phyloP scores from a whole-genome alignment of 2,888 invertebrate species.

The Troides aeacus region DNA sequence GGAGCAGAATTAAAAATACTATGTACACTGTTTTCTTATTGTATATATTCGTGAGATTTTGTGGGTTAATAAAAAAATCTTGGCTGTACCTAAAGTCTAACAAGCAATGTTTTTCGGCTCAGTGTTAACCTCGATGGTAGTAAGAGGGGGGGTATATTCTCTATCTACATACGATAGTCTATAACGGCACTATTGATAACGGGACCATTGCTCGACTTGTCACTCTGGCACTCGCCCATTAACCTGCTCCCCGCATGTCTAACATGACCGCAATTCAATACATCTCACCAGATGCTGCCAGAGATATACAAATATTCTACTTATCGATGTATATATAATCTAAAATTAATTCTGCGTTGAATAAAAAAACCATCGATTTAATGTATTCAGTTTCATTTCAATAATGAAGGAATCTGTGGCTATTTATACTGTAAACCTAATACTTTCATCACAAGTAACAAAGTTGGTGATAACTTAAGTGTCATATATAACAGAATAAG shows the following conservation, averaged over 20 bases:
- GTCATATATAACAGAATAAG: neutral
- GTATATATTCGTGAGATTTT: neutral
- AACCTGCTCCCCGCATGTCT: slow-evolving; percentile 24
- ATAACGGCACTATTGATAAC: slow-evolving; percentile 32
- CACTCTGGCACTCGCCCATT: slow-evolving; percentile 30
- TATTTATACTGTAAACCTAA: too few relatives aligned
- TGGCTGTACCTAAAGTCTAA: neutral
- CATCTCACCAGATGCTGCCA: slow-evolving; percentile 13
- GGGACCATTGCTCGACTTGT: slow-evolving; percentile 31
- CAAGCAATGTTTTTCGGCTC: neutral
- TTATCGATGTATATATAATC: slow-evolving; percentile 2
- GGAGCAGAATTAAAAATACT: too few relatives aligned
- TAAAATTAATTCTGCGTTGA: neutral
- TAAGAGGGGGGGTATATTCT: slow-evolving; percentile 24
- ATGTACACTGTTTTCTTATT: too few relatives aligned
- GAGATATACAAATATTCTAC: slow-evolving; percentile 5
- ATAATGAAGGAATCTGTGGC: neutral
- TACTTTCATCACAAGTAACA: neutral
- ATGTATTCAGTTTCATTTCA: neutral
- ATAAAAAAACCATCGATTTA: neutral
- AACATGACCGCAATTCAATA: slow-evolving; percentile 26
- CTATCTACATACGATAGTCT: slow-evolving; percentile 15
- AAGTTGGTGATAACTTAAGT: neutral
- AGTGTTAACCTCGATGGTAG: slow-evolving; percentile 10
- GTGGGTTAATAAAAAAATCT: neutral